These are phyloP conservation scores for Cheiracanthium punctorium DNA, from an alignment of 2,888 invertebrate species.

Conservation along the genomic window DNA sequence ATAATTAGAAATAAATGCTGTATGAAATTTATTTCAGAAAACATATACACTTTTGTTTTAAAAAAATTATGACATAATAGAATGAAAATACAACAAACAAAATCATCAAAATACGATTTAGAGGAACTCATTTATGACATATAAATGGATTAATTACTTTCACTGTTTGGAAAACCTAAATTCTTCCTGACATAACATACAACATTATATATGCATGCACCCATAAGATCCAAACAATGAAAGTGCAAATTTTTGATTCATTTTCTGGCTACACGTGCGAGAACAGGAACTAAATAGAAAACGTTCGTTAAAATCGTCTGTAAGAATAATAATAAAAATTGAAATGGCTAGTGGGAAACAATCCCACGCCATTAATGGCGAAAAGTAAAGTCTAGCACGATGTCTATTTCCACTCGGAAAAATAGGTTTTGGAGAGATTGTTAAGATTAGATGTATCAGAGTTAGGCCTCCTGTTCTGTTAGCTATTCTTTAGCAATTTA, in stretches of 20 bases:
- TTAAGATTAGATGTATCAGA: conserved; percentile 42
- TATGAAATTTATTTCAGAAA: too few species aligned
- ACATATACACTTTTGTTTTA: too few species aligned
- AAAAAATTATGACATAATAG: too few species aligned
- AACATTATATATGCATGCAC: background rate
- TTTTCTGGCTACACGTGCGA: background rate
- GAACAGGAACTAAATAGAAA: background rate
- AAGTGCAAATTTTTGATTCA: background rate
- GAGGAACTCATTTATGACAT: background rate
- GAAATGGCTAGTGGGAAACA: conserved; percentile 5
- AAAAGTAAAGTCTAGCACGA: conserved; percentile 37
- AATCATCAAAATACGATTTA: too few species aligned
- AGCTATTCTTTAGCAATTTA: conserved; percentile 36
- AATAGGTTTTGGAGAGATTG: conserved; percentile 59
- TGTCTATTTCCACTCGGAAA: conserved; percentile 46
- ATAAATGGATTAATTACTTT: background rate
- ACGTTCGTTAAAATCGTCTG: background rate
- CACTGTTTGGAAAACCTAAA: background rate
- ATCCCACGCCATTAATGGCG: conserved; percentile 44
- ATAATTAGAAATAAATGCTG: too few species aligned
- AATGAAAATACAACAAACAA: too few species aligned
- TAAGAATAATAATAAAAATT: background rate
- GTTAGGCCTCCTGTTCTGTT: conserved; percentile 32
- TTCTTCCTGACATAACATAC: background rate
- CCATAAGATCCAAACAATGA: background rate